phyloP scores from a whole-genome alignment of 2,113 vertebrate genomes.

The Oenanthe oenanthe region DNA sequence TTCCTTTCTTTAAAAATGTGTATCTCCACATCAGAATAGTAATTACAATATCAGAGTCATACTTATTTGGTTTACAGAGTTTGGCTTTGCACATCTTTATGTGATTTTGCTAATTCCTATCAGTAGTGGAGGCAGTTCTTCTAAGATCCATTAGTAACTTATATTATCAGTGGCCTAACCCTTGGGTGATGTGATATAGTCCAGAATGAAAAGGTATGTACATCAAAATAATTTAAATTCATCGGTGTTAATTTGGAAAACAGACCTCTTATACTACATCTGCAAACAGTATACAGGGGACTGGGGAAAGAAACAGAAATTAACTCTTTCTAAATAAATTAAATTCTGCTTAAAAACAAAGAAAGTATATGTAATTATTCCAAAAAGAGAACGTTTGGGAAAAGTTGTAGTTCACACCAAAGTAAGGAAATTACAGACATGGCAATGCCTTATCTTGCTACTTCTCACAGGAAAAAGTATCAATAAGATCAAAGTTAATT shows the following conservation, averaged over 20 bases:
- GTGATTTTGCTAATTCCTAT: neutral
- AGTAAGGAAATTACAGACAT: neutral
- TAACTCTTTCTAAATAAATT: neutral
- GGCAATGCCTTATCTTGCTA: neutral
- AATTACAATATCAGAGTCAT: neutral
- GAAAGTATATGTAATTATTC: neutral
- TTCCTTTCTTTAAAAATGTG: neutral
- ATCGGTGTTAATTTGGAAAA: neutral
- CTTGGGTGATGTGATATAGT: neutral
- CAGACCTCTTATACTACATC: neutral
- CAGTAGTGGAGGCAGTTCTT: neutral
- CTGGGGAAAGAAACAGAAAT: neutral
- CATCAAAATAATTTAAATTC: neutral
- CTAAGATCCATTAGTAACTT: neutral
- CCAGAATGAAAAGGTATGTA: neutral
- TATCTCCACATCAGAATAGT: neutral
- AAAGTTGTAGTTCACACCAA: neutral
- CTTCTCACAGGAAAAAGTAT: neutral
- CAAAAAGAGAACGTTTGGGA: accelerated
- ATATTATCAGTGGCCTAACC: neutral
- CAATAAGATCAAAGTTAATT: neutral
- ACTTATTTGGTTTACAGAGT: neutral
- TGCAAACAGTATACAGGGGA: neutral
- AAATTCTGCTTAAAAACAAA: neutral
- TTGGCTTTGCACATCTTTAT: neutral